These are phyloP conservation scores for Corythornis vintsioides DNA, from an alignment of 2,113 vertebrate species.

Conservation along the genomic window DNA sequence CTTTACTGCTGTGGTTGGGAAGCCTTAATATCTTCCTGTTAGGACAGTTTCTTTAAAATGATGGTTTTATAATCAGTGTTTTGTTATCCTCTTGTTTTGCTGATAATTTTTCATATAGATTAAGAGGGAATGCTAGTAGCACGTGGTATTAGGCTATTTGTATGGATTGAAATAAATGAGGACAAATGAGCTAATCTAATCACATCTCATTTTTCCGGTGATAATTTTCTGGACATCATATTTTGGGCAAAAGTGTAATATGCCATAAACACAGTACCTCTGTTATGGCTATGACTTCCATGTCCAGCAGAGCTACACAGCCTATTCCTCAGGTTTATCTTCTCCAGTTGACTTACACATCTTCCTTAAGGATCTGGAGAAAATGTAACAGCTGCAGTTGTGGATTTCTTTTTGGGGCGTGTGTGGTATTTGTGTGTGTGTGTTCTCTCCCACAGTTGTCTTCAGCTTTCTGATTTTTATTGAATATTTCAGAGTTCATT, in stretches of 20 bases:
- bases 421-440: neutral
- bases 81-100: neutral
- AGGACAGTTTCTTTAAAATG: neutral
- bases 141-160: neutral
- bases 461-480: neutral
- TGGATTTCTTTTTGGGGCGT: rapidly evolving
- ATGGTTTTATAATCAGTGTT: neutral
- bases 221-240: neutral
- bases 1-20: neutral
- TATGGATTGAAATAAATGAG: neutral
- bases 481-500: neutral
- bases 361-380: neutral
- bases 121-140: neutral
- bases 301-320: neutral
- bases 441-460: neutral
- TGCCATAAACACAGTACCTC: neutral
- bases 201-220: neutral
- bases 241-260: neutral
- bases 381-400: neutral
- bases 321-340: neutral
- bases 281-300: neutral
- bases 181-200: neutral
- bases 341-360: neutral
- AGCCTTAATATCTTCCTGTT: neutral
- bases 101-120: neutral